A percentile compares a stretch with the other conserved stretches of the same genome.
Conservation (phyloP, 2,888 invertebrate genomes). For the Hololepta plana region DNA sequence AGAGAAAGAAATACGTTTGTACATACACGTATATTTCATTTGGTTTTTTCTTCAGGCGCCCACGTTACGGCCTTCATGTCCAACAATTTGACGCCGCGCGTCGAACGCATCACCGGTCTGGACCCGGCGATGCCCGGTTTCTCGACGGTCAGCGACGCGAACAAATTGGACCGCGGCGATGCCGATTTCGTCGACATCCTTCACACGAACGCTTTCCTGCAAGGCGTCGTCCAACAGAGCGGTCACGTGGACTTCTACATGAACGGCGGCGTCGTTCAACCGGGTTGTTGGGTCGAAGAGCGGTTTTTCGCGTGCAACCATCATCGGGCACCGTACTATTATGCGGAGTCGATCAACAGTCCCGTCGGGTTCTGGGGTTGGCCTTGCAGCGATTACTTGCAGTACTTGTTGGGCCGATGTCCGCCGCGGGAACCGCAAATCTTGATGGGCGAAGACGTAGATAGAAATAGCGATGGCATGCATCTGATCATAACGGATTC, state of each 20-base stretch:
- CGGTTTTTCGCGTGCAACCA: slow-evolving; percentile 45
- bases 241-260: slow-evolving; percentile 57
- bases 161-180: slow-evolving; percentile 42
- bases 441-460: slow-evolving; percentile 32
- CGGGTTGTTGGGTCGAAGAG: slow-evolving; percentile 38
- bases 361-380: slow-evolving; percentile 47
- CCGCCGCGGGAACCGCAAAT: slow-evolving; percentile 31
- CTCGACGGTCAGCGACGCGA: slow-evolving; percentile 29
- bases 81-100: slow-evolving; percentile 27
- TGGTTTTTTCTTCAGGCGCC: slow-evolving; percentile 39
- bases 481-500: slow-evolving; percentile 36
- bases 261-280: slow-evolving; percentile 51
- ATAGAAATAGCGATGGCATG: slow-evolving; percentile 28
- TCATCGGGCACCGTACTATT: slow-evolving; percentile 42
- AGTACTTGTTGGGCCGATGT: slow-evolving; percentile 38
- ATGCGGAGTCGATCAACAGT: slow-evolving; percentile 43
- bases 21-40: no score
- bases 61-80: slow-evolving; percentile 41
- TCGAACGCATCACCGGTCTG: slow-evolving; percentile 42
- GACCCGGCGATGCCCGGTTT: slow-evolving; percentile 58
- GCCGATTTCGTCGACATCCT: slow-evolving; percentile 52
- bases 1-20: no score
- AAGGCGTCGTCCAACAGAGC: slow-evolving; percentile 43
- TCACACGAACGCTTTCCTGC: slow-evolving; percentile 51
- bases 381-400: slow-evolving; percentile 37